Evolutionary conservation across 2,797 vertebrate genomes (phyloP), one percentile per base, ranked within the genome.

Genomic region (Pseudomugil gertrudae): DNA sequence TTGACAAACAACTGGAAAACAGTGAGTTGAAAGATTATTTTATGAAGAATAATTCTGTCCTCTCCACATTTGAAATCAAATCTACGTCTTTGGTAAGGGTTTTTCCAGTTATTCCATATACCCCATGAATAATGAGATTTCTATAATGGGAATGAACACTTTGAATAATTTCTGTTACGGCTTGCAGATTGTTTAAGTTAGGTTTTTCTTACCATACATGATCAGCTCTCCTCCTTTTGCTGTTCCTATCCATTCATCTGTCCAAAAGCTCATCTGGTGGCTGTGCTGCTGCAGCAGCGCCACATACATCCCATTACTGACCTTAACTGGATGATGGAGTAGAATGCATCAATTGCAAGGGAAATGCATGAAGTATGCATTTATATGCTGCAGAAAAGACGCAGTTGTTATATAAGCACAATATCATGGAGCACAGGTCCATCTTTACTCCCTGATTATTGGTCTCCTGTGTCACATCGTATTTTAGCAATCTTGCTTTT

Each of bases 271-370:
- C 67, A 72, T 82, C 61, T 27, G 63, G 62, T 80, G 57, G 76
- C 67, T 91, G 81, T 85, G 81, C 76, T 87, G 71, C 78, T 90
- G 71, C 83, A 87, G 90, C 83, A 92, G 86, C 87, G 86, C 87
- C 90, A 79, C 68, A 69, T 79, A 14, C 13, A 14, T 85, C 80
- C 79, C 82, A 59, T 74, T 83, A 48, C 78, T 68, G 73, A 51
- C 80, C 78, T 68, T 74, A 53, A 79, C 72, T 68, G 53, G 24
- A n/a, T n/a, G n/a, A n/a, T n/a, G n/a, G 29, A 29, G 32, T 58
- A 24, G 19, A 6, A n/a, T 43, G 40, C 2, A 8, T n/a, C 5
- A 43, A n/a, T n/a, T 43, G 2, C 19, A 38, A 19, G 5, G 15
- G 38, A 40, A 40, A 40, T 19, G 6, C 36, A 15, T 40, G 38